Percentiles rank a stretch among this genome's conserved stretches.
phyloP scores from a whole-genome alignment of 2,888 invertebrate species.

The Leptothorax acervorum region DNA sequence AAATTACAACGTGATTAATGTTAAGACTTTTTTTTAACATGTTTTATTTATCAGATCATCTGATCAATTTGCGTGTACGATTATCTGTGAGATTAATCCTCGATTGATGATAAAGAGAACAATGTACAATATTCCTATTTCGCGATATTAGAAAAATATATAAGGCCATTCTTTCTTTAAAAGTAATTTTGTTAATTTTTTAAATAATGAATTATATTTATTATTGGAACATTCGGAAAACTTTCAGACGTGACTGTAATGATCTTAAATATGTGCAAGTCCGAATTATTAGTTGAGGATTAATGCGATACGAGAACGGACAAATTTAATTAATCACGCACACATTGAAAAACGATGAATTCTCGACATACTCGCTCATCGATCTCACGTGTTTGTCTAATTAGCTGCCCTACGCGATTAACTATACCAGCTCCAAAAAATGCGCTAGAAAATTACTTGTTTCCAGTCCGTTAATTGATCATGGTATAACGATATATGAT shows the following conservation, averaged over 20 bases:
- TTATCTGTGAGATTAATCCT: constrained; percentile 25
- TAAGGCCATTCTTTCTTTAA: constrained; percentile 10
- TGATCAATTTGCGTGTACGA: constrained; percentile 45
- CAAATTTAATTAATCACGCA: constrained; percentile 19
- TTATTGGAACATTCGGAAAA: not conserved
- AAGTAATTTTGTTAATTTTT: constrained; percentile 18
- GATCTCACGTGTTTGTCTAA: not conserved
- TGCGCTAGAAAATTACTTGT: constrained; percentile 16
- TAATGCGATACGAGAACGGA: not conserved
- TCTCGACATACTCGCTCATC: not conserved
- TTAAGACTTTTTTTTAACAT: not conserved
- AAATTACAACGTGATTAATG: constrained; percentile 11
- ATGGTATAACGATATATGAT: not conserved
- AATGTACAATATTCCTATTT: not conserved
- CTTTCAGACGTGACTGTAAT: not conserved
- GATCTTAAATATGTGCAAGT: not conserved
- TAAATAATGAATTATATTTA: not conserved
- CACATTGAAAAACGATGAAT: not conserved
- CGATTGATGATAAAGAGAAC: not conserved
- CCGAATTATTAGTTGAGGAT: constrained; percentile 12
- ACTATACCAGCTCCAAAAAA: not conserved
- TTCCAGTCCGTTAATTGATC: not conserved
- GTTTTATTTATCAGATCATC: not conserved
- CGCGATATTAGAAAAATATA: not conserved
- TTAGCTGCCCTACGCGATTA: not conserved